Conservation (phyloP, 2,113 vertebrate genomes). For the Oreochromis spilurus region DNA sequence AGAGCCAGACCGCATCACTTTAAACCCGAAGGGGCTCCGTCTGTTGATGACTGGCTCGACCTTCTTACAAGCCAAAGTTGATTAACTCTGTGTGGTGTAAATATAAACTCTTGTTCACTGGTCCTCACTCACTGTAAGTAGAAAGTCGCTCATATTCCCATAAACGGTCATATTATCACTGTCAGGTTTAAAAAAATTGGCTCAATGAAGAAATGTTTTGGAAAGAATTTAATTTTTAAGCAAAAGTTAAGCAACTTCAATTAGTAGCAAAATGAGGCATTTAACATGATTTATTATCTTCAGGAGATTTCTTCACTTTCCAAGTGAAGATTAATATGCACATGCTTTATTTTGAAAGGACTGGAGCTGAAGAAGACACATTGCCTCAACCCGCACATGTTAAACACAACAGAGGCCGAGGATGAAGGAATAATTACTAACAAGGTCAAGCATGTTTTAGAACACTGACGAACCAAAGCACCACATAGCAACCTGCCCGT, state of each 20-base stretch:
- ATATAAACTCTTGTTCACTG: not conserved
- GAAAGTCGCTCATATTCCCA: not conserved
- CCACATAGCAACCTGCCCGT: not conserved
- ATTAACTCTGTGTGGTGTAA: not conserved
- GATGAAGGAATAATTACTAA: not conserved
- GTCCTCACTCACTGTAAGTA: not conserved
- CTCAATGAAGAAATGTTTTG: not conserved
- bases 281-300: not conserved
- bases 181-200: not conserved
- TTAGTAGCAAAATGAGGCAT: not conserved
- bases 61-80: not conserved
- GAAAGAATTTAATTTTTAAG: not conserved
- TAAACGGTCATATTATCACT: not conserved
- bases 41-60: not conserved
- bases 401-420: not conserved
- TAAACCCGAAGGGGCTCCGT: not conserved
- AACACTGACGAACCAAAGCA: not conserved
- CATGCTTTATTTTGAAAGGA: not conserved
- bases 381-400: not conserved
- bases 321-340: not conserved
- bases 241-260: not conserved
- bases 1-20: not conserved
- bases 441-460: not conserved
- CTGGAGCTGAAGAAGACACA: not conserved
- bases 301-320: not conserved